Evolutionary conservation across 2,888 invertebrate genomes (phyloP).

Genomic region (Eremobia ochroleuca): DNA sequence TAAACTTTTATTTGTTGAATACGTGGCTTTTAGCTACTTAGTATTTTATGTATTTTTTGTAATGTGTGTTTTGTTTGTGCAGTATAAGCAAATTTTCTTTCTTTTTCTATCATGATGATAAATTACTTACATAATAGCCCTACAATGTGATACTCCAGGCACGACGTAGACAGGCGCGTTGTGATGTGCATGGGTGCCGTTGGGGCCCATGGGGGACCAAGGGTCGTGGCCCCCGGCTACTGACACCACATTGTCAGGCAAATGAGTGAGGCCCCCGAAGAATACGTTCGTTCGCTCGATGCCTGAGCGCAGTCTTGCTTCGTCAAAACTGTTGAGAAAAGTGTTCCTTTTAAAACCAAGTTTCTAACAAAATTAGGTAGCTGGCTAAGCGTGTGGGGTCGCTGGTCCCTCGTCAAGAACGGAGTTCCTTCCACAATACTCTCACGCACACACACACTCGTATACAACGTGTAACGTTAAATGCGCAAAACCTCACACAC

Average conservation of each 20-base stretch:
- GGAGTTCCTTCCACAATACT: background rate
- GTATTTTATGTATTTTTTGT: background rate
- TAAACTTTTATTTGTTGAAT: background rate
- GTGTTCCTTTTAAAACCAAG: background rate
- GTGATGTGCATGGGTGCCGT: slow-evolving; percentile 69
- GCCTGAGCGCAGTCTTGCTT: slow-evolving; percentile 77
- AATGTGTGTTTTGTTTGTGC: background rate
- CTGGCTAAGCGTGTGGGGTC: background rate
- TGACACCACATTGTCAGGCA: slow-evolving; percentile 82
- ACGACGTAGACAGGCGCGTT: slow-evolving; percentile 81
- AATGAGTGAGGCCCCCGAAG: slow-evolving; percentile 76
- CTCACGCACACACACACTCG: too few relatives aligned
- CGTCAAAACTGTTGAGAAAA: slow-evolving; percentile 75
- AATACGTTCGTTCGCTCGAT: slow-evolving; percentile 86
- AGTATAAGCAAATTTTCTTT: background rate
- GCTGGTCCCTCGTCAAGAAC: background rate
- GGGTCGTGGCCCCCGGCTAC: slow-evolving; percentile 83
- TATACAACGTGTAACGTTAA: too few relatives aligned
- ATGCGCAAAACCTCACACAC: too few relatives aligned
- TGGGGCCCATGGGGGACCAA: slow-evolving; percentile 83
- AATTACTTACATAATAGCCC: slow-evolving; percentile 73
- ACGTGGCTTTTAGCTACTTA: too few relatives aligned
- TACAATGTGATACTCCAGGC: slow-evolving; percentile 80
- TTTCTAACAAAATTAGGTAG: background rate
- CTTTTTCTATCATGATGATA: too few relatives aligned